These are phyloP conservation scores for Erethizon dorsatum DNA, from an alignment of 2,797 vertebrate species.

Conservation along the genomic window DNA sequence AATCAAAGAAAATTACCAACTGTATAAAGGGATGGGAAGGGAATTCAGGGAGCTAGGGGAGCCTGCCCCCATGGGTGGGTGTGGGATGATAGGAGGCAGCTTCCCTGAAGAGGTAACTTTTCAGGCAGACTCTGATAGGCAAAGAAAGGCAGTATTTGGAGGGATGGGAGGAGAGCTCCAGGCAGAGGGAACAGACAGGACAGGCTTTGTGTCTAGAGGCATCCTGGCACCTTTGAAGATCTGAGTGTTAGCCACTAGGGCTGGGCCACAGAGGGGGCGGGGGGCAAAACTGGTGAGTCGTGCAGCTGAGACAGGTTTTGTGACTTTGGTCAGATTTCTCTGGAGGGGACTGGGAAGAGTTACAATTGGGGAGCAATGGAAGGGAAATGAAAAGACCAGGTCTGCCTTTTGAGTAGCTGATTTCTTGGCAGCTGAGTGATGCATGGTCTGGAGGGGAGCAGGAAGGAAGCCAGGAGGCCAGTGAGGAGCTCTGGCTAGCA, in stretches of 20 bases:
- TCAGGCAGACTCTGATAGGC: neutral
- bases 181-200: neutral
- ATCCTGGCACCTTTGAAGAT: neutral
- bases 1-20: neutral
- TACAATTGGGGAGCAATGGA: neutral
- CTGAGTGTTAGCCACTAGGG: neutral
- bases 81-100: neutral
- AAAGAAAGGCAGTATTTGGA: neutral
- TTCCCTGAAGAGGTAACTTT: neutral
- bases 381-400: neutral
- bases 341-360: neutral
- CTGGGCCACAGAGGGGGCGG: neutral
- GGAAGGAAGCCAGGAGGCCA: neutral
- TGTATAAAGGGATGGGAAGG: neutral
- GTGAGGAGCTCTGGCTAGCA: neutral
- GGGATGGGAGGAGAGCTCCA: neutral
- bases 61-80: neutral
- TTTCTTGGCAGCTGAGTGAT: neutral
- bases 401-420: neutral
- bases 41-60: neutral
- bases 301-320: neutral
- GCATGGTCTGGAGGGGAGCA: neutral
- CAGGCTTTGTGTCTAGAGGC: neutral
- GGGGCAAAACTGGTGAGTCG: rapidly evolving
- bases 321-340: neutral